A percentile compares a stretch with the other conserved stretches of the same genome.
phyloP scores from a whole-genome alignment of 53 echinoderm and acorn worm genomes.

The Antedon mediterranea region DNA sequence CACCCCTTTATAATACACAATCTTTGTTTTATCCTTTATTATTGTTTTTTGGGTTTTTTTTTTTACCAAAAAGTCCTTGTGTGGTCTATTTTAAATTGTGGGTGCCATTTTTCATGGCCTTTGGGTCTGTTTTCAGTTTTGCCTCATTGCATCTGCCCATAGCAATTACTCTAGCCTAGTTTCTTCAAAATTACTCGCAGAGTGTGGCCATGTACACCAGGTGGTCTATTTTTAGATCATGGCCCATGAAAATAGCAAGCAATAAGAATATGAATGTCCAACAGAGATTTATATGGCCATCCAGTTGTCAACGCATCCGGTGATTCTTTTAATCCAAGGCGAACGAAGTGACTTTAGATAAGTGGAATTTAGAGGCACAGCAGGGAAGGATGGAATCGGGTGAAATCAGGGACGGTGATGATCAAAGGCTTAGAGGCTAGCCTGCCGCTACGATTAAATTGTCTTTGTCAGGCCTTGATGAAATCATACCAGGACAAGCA shows the following conservation, averaged over 20 bases:
- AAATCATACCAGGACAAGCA: not conserved
- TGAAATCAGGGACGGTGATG: not conserved
- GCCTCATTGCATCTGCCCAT: not conserved
- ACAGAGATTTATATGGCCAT: not conserved
- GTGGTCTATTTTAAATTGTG: not conserved
- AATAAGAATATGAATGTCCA: not conserved
- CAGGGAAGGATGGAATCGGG: not conserved
- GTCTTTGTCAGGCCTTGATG: not conserved
- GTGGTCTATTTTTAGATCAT: conserved; percentile 1
- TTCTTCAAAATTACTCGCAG: not conserved
- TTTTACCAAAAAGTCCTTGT: not conserved
- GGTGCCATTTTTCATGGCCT: not conserved
- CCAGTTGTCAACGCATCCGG: not conserved
- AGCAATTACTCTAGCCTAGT: not conserved
- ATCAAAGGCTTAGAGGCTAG: not conserved
- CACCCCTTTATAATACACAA: too few relatives aligned
- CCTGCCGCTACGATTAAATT: not conserved
- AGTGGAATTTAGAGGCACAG: not conserved
- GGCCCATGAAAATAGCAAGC: not conserved
- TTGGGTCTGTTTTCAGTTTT: not conserved
- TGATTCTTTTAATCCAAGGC: not conserved
- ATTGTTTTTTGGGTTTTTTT: not conserved
- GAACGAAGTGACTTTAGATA: not conserved
- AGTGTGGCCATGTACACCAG: not conserved
- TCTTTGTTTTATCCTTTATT: too few relatives aligned